phyloP scores from a whole-genome alignment of 2,888 invertebrate genomes.

The Acleris emargana region DNA sequence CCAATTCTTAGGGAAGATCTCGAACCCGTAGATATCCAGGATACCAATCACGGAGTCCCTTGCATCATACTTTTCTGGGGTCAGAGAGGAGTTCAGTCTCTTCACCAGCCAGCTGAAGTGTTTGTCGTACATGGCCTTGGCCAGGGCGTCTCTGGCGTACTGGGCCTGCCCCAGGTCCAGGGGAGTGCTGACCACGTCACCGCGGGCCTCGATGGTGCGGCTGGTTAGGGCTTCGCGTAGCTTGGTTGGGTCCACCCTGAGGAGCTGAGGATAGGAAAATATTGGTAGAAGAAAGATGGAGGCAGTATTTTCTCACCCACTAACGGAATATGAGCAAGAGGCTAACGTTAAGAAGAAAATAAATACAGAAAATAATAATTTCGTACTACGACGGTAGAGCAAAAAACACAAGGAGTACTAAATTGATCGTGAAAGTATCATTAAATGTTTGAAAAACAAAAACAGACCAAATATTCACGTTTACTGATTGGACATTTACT shows the following conservation, averaged over 20 bases:
- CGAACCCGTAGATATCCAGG: slow-evolving; percentile 97
- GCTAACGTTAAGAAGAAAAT: no score
- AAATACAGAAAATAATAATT: no score
- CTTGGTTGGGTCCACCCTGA: slow-evolving; percentile 87
- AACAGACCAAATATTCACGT: no score
- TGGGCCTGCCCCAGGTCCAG: slow-evolving; percentile 91
- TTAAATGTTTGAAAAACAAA: no score
- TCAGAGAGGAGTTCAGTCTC: slow-evolving; percentile 90
- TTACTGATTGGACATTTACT: no score
- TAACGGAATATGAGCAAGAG: no score
- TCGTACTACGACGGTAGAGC: no score
- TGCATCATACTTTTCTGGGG: slow-evolving; percentile 81
- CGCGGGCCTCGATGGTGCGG: slow-evolving; percentile 93
- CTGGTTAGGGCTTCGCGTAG: slow-evolving; percentile 90
- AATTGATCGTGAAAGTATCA: no score
- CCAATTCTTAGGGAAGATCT: slow-evolving; percentile 95
- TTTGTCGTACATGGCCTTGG: slow-evolving; percentile 95
- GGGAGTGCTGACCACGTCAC: slow-evolving; percentile 92
- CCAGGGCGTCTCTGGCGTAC: slow-evolving; percentile 94
- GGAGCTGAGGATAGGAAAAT: slow-evolving; percentile 77
- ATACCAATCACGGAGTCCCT: slow-evolving; percentile 92
- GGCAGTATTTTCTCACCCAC: no score
- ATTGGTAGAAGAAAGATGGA: no score
- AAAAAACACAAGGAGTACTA: no score
- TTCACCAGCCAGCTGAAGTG: slow-evolving; percentile 95